Conservation (phyloP, 2,113 vertebrate species). For the Panthera uncia region DNA sequence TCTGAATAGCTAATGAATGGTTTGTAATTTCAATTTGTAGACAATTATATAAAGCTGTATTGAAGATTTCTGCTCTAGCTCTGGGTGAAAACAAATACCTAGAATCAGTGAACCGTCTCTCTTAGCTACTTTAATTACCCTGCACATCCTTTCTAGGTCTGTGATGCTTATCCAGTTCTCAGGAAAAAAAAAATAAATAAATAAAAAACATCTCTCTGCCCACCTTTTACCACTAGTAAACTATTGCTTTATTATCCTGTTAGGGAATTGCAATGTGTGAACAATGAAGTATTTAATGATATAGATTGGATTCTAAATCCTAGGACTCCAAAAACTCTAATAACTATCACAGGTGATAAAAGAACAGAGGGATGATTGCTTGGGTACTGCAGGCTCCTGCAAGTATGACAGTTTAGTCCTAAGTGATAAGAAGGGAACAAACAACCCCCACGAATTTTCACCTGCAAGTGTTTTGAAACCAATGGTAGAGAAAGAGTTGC, state of each 20-base stretch:
- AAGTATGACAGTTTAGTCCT: background rate
- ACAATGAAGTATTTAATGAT: background rate
- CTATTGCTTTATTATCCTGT: background rate
- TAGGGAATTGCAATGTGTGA: background rate
- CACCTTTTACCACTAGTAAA: background rate
- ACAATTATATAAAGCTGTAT: conserved; percentile 45
- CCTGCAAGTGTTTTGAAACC: background rate
- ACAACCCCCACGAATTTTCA: background rate
- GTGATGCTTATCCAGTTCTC: conserved; percentile 39
- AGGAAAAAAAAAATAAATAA: background rate
- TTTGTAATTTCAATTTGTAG: background rate
- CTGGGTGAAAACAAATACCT: background rate
- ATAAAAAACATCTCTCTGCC: conserved; percentile 48
- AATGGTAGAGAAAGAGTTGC: background rate
- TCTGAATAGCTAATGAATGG: background rate
- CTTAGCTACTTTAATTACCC: conserved; percentile 56
- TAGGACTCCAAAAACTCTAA: background rate
- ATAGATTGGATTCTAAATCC: conserved; percentile 1
- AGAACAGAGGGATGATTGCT: background rate
- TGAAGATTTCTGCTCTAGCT: conserved; percentile 52
- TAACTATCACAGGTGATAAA: background rate
- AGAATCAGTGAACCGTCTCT: conserved; percentile 49
- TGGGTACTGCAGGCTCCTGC: background rate
- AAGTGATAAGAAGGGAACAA: background rate
- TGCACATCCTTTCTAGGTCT: conserved; percentile 34